phyloP scores from a whole-genome alignment of 2,888 invertebrate genomes.

The Protophormia terraenovae region DNA sequence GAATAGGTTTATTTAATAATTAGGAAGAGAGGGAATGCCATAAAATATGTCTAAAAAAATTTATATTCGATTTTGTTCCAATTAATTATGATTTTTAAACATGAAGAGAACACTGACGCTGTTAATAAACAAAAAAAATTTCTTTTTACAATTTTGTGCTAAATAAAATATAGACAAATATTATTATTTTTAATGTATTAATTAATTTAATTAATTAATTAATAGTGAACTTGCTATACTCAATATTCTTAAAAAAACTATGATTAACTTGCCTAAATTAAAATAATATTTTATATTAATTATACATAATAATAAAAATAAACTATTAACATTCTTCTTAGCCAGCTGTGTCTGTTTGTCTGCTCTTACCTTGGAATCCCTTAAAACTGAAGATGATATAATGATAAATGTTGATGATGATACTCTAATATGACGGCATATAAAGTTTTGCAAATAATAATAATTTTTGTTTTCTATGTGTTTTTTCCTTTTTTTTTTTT shows the following conservation, averaged over 20 bases:
- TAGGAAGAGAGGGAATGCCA: too few relatives aligned
- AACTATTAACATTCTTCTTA: conserved; percentile 26
- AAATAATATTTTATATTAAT: not conserved
- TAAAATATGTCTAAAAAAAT: too few relatives aligned
- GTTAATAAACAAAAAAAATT: not conserved
- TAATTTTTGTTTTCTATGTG: not conserved
- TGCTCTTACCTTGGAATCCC: conserved; percentile 31
- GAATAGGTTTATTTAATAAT: too few relatives aligned
- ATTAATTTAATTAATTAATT: not conserved
- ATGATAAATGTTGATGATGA: not conserved
- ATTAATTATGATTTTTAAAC: not conserved
- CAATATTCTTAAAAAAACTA: conserved; percentile 22
- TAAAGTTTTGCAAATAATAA: not conserved
- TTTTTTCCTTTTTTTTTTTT: not conserved
- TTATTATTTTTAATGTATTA: not conserved
- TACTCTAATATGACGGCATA: not conserved
- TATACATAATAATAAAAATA: not conserved
- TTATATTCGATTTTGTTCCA: too few relatives aligned
- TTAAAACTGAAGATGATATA: conserved; percentile 5
- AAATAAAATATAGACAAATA: conserved; percentile 2
- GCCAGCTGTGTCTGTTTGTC: not conserved
- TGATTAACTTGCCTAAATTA: conserved; percentile 44
- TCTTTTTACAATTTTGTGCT: not conserved
- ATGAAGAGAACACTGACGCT: not conserved
- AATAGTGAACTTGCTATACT: not conserved